Percentiles rank a stretch among this genome's conserved stretches.
These are phyloP conservation scores for Caenorhabditis sp. DNA, from an alignment of 2,888 invertebrate species.

Conservation along the genomic window DNA sequence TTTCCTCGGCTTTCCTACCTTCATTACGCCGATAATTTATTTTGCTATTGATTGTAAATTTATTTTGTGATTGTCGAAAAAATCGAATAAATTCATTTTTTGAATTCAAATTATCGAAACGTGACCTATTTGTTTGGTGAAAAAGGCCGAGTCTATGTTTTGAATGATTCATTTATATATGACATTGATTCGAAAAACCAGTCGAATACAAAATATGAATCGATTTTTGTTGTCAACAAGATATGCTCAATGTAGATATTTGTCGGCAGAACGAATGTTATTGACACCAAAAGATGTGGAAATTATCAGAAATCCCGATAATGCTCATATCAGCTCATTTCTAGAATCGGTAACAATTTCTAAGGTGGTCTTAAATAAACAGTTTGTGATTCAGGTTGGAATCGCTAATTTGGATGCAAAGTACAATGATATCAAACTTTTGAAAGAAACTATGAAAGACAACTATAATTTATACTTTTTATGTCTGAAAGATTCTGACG, in stretches of 20 bases:
- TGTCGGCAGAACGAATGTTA: background rate
- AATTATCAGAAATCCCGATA: conserved; percentile 24
- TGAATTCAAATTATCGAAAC: background rate
- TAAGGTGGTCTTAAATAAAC: background rate
- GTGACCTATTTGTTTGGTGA: conserved; percentile 13
- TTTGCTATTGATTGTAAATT: background rate
- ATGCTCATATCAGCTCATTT: conserved; percentile 13
- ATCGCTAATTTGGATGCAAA: background rate
- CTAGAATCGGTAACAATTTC: conserved; percentile 18
- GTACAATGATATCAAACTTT: conserved; percentile 3
- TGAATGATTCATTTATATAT: background rate
- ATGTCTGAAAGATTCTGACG: conserved; percentile 23
- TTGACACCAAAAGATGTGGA: conserved; percentile 14
- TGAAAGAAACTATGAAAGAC: conserved; percentile 31
- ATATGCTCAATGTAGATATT: background rate
- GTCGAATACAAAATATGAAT: background rate
- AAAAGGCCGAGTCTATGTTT: background rate
- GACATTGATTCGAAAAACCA: background rate
- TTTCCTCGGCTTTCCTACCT: background rate
- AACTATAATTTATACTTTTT: conserved; percentile 28
- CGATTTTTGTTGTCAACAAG: background rate
- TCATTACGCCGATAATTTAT: background rate
- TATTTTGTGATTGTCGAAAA: conserved; percentile 1
- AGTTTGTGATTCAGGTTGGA: background rate
- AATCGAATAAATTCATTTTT: background rate